Base-by-base conservation (phyloP, 2,888 invertebrate species). In the Dicyrtoma fusca region DNA sequence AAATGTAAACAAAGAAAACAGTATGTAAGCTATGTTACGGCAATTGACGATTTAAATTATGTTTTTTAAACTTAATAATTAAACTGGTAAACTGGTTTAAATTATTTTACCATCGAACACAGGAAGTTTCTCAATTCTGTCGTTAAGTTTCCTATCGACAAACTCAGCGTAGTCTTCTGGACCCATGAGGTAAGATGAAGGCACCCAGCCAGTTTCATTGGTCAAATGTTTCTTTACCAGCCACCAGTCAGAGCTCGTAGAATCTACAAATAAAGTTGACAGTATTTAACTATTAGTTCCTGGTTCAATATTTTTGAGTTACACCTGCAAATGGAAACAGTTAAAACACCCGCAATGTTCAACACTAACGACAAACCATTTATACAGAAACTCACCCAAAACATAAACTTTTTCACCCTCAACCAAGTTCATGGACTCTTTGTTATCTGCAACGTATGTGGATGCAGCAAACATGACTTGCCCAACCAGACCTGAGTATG, bases 121-220 rank as follows among this genome's bases (percentile, higher is more conserved):
- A 21, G 95, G 95, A 11, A 95, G 86, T 83, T 92, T 94, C 81
- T 94, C 92, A 81, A 95, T 95, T 83, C 94, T 94, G 83, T 95
- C 94, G 81, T 93, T 91, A 1, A 95, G 85, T 84, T 93, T 95
- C 84, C 91, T 92, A 82, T 94, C 92, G 11, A 95, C 88, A 81
- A 93, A 94, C 57, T 90, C 85, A 0, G 90, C 90, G 82, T 95
- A 95, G 80, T 90, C 90, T 2, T 86, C 86, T 83, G 92, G 92
- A 81, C 92, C 91, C 87, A 94, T 90, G 3, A 95, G 86, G 82
- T 92, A 91, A 82, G 92, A 91, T 0, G 94, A 92, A 17, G 95
- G 95, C n/a, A 95, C 94, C 91, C 93, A 94, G 74, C 95, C 95
- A 81, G 91, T 92, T 84, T 95, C 94, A 83, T 93, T 91, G 0